A percentile compares a stretch with the other conserved stretches of the same genome.
These are phyloP conservation scores for Drosophila sechellia DNA, from an alignment of 1,140 invertebrate species.

Conservation along the genomic window DNA sequence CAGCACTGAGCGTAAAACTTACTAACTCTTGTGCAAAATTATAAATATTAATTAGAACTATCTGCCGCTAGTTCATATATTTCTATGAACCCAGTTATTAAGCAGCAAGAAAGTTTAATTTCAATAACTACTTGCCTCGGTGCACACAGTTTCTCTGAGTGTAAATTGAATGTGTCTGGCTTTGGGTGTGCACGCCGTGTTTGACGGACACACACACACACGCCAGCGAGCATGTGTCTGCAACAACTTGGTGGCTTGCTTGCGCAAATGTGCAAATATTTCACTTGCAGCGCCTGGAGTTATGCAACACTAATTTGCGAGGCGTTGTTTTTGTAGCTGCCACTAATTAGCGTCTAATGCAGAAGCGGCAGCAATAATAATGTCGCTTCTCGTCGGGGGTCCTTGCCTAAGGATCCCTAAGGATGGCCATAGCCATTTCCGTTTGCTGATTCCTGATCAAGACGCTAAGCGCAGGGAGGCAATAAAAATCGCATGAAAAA, in stretches of 20 bases:
- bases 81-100: no score
- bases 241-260: constrained; percentile 34
- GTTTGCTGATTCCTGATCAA: constrained; percentile 22
- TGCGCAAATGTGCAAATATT: constrained; percentile 60
- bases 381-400: not conserved
- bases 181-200: constrained; percentile 14
- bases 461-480: constrained; percentile 7
- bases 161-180: constrained; percentile 5
- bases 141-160: not conserved
- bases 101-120: no score
- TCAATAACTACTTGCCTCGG: no score
- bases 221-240: not conserved
- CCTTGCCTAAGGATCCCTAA: not conserved
- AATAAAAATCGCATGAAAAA: constrained; percentile 57
- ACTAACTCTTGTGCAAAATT: not conserved
- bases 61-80: no score
- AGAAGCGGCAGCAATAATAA: constrained; percentile 33
- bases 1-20: not conserved
- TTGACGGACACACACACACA: constrained; percentile 22
- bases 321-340: constrained; percentile 34
- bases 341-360: constrained; percentile 51
- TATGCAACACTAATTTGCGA: constrained; percentile 37
- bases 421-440: constrained; percentile 1
- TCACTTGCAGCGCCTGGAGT: constrained; percentile 38
- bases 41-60: not conserved